Evolutionary conservation across 2,797 vertebrate genomes (phyloP), one percentile per base, ranked within the genome.

Genomic region (Propithecus deckenii): DNA sequence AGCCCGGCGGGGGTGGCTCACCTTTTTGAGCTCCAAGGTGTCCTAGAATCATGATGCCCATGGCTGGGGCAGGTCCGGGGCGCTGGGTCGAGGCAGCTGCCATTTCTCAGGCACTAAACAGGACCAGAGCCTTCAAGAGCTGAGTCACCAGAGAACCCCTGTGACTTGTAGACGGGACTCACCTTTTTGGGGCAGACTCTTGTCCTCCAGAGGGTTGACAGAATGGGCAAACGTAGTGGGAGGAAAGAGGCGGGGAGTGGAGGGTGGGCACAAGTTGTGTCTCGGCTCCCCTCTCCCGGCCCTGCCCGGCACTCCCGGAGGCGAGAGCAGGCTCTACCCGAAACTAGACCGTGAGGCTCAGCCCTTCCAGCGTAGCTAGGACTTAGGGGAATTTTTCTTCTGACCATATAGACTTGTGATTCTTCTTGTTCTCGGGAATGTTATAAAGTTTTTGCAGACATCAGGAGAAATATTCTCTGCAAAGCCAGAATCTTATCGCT

Each of bases 291-390:
- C 30, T 7, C 6, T 12, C 32, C 12, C 14, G 0, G 1, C 79
- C 48, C 41, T 14, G n/a, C n/a, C 52, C 1, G 41, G 57, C 63
- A 52, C 41, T 80, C 78, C 35, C 32, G 7, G 11, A 2, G 23
- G 15, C 0, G 0, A 0, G 17, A 1, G 0, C 41, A 2, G 41
- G 35, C 46, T 50, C 20, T 22, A 1, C 32, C 30, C 0, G 0
- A 14, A 71, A 2, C 7, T 9, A 65, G 55, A 63, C 20, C 1
- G 9, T 4, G 79, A 25, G 12, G n/a, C 7, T 5, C 41, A 23
- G 25, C 57, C 32, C 32, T 71, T 13, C 79, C 17, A 65, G 35
- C 35, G 23, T 57, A 57, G 10, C 32, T 18, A 13, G 35, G n/a
- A n/a, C 28, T 18, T 4, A 30, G 43, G 32, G 52, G 15, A 32